Evolutionary conservation across 2,888 invertebrate genomes (phyloP).

Genomic region (Phortica okadai): DNA sequence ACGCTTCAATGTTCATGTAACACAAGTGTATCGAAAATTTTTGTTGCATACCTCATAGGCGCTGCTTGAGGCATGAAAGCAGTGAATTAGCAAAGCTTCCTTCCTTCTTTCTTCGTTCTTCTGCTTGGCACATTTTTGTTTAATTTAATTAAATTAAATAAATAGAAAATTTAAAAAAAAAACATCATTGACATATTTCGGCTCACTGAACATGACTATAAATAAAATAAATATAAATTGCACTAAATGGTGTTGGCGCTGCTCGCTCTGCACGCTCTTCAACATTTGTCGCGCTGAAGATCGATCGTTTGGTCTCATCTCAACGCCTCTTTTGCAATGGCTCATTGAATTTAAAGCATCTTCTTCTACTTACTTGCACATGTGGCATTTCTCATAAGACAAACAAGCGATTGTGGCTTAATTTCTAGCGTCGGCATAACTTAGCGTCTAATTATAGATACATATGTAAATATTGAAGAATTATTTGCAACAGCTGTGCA

Average conservation of each 20-base stretch:
- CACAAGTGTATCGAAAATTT: background rate
- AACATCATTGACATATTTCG: no score
- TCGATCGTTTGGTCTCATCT: no score
- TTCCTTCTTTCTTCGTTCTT: no score
- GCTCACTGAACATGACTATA: no score
- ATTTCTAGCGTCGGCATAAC: background rate
- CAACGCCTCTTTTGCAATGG: background rate
- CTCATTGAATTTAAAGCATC: background rate
- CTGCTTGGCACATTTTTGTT: background rate
- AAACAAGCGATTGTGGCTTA: background rate
- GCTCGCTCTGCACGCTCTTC: background rate
- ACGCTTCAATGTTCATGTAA: background rate
- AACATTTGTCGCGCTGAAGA: no score
- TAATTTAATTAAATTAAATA: no score
- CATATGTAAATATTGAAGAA: constrained; percentile 4
- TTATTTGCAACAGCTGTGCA: constrained; percentile 35
- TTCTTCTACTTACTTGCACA: background rate
- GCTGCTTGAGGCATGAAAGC: background rate
- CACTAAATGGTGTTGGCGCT: background rate
- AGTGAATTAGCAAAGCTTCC: no score
- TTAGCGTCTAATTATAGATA: background rate
- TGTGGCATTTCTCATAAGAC: background rate
- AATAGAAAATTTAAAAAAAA: background rate
- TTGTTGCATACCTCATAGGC: background rate
- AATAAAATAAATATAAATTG: no score